A percentile compares a stretch with the other conserved stretches of the same genome.
These are phyloP conservation scores for Megaceryle torquata DNA, from an alignment of 2,113 vertebrate species.

Conservation along the genomic window DNA sequence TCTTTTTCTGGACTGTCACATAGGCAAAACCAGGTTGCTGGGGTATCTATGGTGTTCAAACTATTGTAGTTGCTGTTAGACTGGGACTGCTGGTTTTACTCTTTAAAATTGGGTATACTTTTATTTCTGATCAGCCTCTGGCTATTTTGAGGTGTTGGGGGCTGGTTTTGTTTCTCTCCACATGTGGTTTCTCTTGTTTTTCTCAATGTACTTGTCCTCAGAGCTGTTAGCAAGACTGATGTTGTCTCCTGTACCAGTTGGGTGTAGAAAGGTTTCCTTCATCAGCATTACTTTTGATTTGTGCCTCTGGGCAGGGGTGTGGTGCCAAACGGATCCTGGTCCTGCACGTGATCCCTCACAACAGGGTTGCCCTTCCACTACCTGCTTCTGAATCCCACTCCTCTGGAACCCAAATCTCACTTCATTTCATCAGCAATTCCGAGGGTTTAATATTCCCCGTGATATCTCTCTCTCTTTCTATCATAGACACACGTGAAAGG, in stretches of 20 bases:
- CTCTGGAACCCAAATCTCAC: neutral
- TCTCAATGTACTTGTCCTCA: neutral
- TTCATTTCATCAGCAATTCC: neutral
- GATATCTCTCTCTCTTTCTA: too few species aligned
- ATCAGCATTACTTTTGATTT: too few species aligned
- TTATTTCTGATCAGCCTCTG: neutral
- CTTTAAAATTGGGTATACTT: neutral
- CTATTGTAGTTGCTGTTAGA: neutral
- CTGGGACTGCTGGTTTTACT: neutral
- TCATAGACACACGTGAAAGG: neutral
- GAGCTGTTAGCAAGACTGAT: neutral
- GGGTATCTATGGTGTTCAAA: neutral
- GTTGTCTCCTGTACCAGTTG: neutral
- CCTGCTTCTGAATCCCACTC: neutral
- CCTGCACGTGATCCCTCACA: neutral
- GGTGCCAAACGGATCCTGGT: neutral
- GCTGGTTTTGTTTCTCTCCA: neutral
- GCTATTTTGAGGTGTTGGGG: neutral
- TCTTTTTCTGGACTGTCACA: neutral
- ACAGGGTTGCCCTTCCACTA: neutral
- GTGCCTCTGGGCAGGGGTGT: neutral
- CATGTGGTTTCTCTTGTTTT: neutral
- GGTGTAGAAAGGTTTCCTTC: neutral
- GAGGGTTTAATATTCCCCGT: neutral
- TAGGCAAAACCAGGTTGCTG: accelerated